Evolutionary conservation across 1,140 invertebrate genomes (phyloP), one percentile per base, ranked within the genome.

Genomic region (Augochlora pura): DNA sequence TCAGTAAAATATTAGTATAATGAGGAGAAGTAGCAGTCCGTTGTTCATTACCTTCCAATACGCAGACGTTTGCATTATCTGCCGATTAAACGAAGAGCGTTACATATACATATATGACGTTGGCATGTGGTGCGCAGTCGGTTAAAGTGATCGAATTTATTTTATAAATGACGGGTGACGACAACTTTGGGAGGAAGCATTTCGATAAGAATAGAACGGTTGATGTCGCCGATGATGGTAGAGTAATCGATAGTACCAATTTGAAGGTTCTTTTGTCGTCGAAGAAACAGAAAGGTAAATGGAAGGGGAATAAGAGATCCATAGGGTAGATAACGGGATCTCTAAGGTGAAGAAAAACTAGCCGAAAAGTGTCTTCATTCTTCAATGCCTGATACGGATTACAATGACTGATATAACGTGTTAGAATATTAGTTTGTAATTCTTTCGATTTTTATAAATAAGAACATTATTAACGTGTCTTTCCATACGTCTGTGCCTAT

Each of bases 321-420:
- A 21, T 12, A 23, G 42, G 14, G 8, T 32, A 59, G 65, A 75
- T 68, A 68, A 49, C 10, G 27, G 59, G 14, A 54, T 14, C 25
- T 4, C 2, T 8, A 25, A 59, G 52, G 14, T 2, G 14, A 18
- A 25, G 64, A 76, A 60, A 59, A 75, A 68, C 66, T 39, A 49
- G 66, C 25, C 39, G n/a, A 63, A 67, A 59, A 73, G 16, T 42
- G 54, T 80, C 21, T 73, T 82, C 49, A 69, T 69, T 23, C 23
- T 54, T 72, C 68, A 76, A 76, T 52, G 73, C 67, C 64, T 52
- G 25, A 32, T 21, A 27, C 10, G 64, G 64, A 76, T 76, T 46
- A 76, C n/a, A 10, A 32, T 68, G 73, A 67, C 46, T 23, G 52
- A 76, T 67, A 65, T 25, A 42, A 39, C 23, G 23, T n/a, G n/a